phyloP scores from a whole-genome alignment of 1,140 invertebrate genomes.

The Drosophila lowei region DNA sequence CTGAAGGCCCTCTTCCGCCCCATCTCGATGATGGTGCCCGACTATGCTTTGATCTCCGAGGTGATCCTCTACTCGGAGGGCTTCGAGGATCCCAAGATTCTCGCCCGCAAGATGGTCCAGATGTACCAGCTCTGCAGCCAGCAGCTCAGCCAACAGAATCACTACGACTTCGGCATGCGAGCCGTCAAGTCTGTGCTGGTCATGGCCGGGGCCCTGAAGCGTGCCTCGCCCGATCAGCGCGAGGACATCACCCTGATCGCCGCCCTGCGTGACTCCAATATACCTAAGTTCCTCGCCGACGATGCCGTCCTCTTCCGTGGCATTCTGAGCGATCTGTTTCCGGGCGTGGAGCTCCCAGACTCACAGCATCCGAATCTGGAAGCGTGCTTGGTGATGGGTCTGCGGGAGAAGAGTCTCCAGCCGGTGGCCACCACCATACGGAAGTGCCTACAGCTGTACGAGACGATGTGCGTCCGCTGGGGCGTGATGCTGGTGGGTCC shows the following conservation, averaged over 20 bases:
- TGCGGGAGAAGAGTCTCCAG: conserved; percentile 85
- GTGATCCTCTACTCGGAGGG: conserved; percentile 96
- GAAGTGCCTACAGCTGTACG: conserved; percentile 94
- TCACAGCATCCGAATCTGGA: conserved; percentile 91
- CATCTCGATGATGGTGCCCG: conserved; percentile 96
- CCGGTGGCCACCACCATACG: conserved; percentile 86
- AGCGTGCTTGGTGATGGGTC: conserved; percentile 84
- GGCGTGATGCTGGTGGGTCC: conserved; percentile 97
- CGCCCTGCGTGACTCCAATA: conserved; percentile 94
- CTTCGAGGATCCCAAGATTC: conserved; percentile 92
- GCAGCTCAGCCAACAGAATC: conserved; percentile 95
- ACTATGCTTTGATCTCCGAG: conserved; percentile 95
- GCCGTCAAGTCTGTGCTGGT: conserved; percentile 89
- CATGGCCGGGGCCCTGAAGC: conserved; percentile 94
- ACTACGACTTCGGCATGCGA: conserved; percentile 97
- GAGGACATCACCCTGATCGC: conserved; percentile 91
- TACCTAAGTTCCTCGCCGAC: conserved; percentile 95
- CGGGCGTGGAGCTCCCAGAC: conserved; percentile 90
- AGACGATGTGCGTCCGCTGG: conserved; percentile 96
- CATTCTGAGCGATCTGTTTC: conserved; percentile 95
- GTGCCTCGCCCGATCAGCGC: conserved; percentile 91
- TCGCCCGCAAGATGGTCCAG: conserved; percentile 95
- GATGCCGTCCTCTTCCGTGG: conserved; percentile 93
- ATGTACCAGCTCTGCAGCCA: conserved; percentile 96
- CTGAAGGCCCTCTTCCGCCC: conserved; percentile 94